Evolutionary conservation across 2,113 vertebrate species (phyloP).

Genomic region (Vimba vimba): DNA sequence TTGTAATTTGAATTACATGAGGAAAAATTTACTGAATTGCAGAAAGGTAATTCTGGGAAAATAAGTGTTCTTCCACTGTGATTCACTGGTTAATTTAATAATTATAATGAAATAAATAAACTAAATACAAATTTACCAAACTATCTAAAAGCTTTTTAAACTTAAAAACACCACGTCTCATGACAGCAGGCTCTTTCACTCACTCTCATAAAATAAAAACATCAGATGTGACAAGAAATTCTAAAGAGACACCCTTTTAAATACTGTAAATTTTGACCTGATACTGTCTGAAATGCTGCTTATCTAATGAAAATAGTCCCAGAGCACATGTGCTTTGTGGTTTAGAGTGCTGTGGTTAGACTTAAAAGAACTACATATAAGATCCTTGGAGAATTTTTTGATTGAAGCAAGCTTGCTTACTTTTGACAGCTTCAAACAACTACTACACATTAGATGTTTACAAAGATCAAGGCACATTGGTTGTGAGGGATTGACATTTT

Average conservation of each 20-base stretch:
- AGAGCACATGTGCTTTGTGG: background rate
- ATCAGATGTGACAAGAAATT: slow-evolving; percentile 6
- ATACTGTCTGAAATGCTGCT: background rate
- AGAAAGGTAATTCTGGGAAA: background rate
- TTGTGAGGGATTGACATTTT: background rate
- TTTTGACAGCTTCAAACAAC: slow-evolving; percentile 25
- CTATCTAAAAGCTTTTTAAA: background rate
- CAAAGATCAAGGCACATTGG: background rate
- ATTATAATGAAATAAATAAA: background rate
- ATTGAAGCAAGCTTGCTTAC: slow-evolving; percentile 8
- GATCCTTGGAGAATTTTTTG: background rate
- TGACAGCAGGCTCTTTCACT: background rate
- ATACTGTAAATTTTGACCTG: background rate
- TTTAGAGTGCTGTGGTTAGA: background rate
- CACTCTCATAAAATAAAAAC: background rate
- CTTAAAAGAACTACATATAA: slow-evolving; percentile 35
- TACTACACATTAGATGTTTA: background rate
- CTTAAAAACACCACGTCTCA: background rate
- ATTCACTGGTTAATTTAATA: background rate
- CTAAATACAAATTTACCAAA: background rate
- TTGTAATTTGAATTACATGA: background rate
- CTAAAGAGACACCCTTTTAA: background rate
- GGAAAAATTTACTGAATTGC: background rate
- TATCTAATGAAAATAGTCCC: slow-evolving; percentile 10
- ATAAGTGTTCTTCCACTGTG: no score